Percentiles rank a stretch among this genome's conserved stretches.
Conservation (phyloP, 1,140 invertebrate species). For the Uloborus diversus region DNA sequence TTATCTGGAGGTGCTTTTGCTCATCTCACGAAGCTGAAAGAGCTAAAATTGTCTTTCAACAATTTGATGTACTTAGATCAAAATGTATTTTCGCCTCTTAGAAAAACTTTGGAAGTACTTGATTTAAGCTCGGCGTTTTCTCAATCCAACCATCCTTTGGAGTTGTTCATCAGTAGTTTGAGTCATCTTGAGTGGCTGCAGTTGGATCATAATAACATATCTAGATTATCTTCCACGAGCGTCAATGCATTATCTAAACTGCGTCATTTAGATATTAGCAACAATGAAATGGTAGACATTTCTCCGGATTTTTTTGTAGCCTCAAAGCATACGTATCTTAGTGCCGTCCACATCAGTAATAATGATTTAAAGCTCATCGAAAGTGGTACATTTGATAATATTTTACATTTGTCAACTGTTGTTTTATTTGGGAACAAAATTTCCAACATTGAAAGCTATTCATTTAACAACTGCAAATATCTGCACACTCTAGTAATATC, state of each 20-base stretch:
- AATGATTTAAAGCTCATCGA: conserved; percentile 71
- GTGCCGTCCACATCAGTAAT: conserved; percentile 76
- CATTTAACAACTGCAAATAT: conserved; percentile 75
- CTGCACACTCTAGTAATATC: conserved; percentile 76
- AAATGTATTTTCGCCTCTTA: conserved; percentile 76
- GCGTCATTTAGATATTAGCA: conserved; percentile 84
- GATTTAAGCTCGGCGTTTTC: conserved; percentile 67
- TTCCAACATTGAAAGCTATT: conserved; percentile 63
- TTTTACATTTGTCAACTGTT: conserved; percentile 37
- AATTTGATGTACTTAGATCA: conserved; percentile 80
- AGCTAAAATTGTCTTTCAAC: conserved; percentile 89
- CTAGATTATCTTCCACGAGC: conserved; percentile 72
- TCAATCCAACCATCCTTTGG: conserved; percentile 18
- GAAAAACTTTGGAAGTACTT: conserved; percentile 76
- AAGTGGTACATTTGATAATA: conserved; percentile 16
- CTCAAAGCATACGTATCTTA: conserved; percentile 71
- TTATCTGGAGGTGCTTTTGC: conserved; percentile 78
- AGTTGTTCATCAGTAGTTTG: conserved; percentile 68
- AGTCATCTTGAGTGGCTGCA: conserved; percentile 79
- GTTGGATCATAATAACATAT: conserved; percentile 87
- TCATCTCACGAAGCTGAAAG: conserved; percentile 76
- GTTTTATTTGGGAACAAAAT: conserved; percentile 43
- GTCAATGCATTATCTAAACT: conserved; percentile 76
- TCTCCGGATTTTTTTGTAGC: conserved; percentile 71
- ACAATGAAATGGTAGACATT: conserved; percentile 75